These are phyloP conservation scores for Leptothorax acervorum DNA, from an alignment of 2,888 invertebrate species.

Conservation along the genomic window DNA sequence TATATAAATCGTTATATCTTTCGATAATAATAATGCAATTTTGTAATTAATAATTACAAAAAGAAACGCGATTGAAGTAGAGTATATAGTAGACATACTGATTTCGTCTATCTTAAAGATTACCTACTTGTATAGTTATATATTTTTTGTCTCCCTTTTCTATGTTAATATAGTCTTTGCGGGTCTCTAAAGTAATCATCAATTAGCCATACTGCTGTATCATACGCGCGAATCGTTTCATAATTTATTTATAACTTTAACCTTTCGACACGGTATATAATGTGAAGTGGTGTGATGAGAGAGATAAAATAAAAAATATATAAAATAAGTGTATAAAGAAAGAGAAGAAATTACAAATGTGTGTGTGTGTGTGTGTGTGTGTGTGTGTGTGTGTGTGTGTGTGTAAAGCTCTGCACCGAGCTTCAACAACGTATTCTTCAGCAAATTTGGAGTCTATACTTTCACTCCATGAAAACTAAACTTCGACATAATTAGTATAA, in stretches of 20 bases:
- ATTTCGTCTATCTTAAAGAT: not conserved
- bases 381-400: too few species aligned
- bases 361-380: not conserved
- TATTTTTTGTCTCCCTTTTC: not conserved
- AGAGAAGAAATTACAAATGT: not conserved
- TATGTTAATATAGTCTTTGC: not conserved
- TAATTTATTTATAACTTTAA: slow-evolving; percentile 43
- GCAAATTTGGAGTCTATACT: slow-evolving; percentile 2
- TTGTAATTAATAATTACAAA: not conserved
- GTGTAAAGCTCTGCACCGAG: not conserved
- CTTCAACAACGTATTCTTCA: not conserved
- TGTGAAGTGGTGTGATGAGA: not conserved
- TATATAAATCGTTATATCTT: not conserved
- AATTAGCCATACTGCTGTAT: slow-evolving; percentile 13
- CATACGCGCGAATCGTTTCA: not conserved
- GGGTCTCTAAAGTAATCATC: slow-evolving; percentile 4
- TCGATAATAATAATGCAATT: not conserved
- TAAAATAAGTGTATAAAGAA: not conserved
- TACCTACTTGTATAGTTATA: not conserved
- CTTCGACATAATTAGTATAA: not conserved
- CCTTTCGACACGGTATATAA: slow-evolving; percentile 10
- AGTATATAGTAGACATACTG: not conserved
- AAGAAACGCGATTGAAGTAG: not conserved
- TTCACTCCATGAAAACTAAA: not conserved
- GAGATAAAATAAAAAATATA: slow-evolving; percentile 14